These are phyloP conservation scores for Latrodectus elegans DNA, from an alignment of 2,888 invertebrate genomes.

Conservation along the genomic window DNA sequence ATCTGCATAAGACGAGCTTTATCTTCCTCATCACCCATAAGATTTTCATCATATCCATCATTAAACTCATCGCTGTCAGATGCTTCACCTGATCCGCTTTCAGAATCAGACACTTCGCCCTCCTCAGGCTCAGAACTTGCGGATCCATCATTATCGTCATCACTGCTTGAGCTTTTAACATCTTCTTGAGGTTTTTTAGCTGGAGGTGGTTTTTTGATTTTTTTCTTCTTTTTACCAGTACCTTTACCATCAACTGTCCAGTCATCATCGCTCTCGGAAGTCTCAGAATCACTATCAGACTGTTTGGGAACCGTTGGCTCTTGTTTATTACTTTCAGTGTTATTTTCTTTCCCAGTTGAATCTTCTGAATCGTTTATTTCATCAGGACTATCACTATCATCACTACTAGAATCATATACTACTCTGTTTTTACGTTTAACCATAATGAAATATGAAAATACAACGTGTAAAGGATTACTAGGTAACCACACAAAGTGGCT, in stretches of 20 bases:
- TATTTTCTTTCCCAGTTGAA: conserved; percentile 53
- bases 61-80: conserved; percentile 84
- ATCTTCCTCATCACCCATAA: conserved; percentile 98
- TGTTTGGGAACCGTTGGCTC: conserved; percentile 30
- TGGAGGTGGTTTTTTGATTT: conserved; percentile 38
- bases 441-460: conserved; percentile 30
- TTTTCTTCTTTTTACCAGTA: conserved; percentile 59
- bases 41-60: conserved; percentile 96
- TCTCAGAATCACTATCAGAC: conserved; percentile 66
- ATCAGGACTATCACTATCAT: conserved; percentile 67
- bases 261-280: conserved; percentile 69
- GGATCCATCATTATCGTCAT: conserved; percentile 63
- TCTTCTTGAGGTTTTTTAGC: conserved; percentile 34
- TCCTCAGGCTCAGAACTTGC: conserved; percentile 70
- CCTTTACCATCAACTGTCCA: conserved; percentile 70
- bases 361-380: conserved; percentile 41
- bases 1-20: conserved; percentile 89
- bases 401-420: conserved; percentile 68
- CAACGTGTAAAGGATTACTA: neutral
- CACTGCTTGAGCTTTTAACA: conserved; percentile 15
- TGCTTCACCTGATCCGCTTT: conserved; percentile 62
- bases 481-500: neutral
- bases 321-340: conserved; percentile 56
- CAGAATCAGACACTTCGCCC: conserved; percentile 70
- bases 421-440: conserved; percentile 67